These are phyloP conservation scores for Leuciscus waleckii DNA, from an alignment of 2,797 vertebrate genomes.

Conservation along the genomic window DNA sequence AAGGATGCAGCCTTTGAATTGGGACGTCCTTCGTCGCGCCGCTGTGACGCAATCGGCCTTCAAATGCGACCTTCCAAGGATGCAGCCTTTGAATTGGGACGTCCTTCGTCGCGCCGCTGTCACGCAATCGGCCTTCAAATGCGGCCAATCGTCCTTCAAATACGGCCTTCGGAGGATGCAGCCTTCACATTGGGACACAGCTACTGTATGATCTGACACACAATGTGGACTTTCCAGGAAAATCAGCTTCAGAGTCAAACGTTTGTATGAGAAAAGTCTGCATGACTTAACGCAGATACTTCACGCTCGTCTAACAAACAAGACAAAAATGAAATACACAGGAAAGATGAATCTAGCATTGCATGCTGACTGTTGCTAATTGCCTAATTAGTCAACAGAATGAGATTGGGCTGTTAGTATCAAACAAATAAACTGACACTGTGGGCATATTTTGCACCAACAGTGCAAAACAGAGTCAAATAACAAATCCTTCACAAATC, in stretches of 20 bases:
- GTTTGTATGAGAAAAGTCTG: not conserved
- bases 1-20: too few species aligned
- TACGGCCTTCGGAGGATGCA: too few species aligned
- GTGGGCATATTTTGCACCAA: slow-evolving; percentile 26
- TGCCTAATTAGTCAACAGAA: slow-evolving; percentile 59
- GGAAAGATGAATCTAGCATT: slow-evolving; percentile 20
- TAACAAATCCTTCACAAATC: slow-evolving; percentile 49
- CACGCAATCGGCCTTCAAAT: too few species aligned
- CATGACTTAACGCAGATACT: not conserved
- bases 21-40: too few species aligned
- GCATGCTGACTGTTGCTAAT: slow-evolving; percentile 51
- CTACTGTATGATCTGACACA: not conserved
- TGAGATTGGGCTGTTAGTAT: slow-evolving; percentile 53
- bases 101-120: too few species aligned
- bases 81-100: too few species aligned
- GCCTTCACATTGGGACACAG: too few species aligned
- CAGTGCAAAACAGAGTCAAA: not conserved
- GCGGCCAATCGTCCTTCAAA: too few species aligned
- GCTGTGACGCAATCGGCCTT: too few species aligned
- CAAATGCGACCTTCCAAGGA: too few species aligned
- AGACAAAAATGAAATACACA: slow-evolving; percentile 16
- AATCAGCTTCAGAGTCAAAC: not conserved
- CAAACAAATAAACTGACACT: slow-evolving; percentile 29
- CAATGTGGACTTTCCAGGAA: slow-evolving; percentile 15
- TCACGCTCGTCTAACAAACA: slow-evolving; percentile 11